Evolutionary conservation across 2,797 vertebrate species (phyloP).

Genomic region (Diceros bicornis): DNA sequence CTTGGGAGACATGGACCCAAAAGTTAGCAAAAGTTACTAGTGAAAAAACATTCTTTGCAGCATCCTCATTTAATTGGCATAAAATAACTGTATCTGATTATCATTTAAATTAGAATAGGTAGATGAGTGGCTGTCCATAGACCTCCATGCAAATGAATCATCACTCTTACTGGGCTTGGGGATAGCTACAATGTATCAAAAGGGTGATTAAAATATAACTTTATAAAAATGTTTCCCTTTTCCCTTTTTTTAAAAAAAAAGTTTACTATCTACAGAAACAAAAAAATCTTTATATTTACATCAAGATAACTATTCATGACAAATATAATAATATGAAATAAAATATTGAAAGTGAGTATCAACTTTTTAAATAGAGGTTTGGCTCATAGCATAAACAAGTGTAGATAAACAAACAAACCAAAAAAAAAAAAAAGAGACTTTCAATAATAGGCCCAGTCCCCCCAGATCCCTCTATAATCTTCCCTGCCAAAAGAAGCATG

Average conservation of each 20-base stretch:
- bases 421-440: conserved; percentile 79
- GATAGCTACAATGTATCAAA: conserved; percentile 88
- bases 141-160: conserved; percentile 66
- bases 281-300: conserved; percentile 91
- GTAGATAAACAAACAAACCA: conserved; percentile 86
- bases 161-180: conserved; percentile 78
- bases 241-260: conserved; percentile 83
- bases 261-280: conserved; percentile 90
- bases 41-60: conserved; percentile 61
- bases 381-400: conserved; percentile 91
- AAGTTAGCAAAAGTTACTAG: conserved; percentile 56
- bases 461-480: background rate
- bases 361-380: conserved; percentile 91
- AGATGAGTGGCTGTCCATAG: conserved; percentile 69
- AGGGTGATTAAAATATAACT: conserved; percentile 89
- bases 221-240: conserved; percentile 89
- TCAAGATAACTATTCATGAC: conserved; percentile 87
- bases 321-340: conserved; percentile 90
- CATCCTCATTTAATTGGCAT: conserved; percentile 75
- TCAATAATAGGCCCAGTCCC: conserved; percentile 72
- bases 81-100: conserved; percentile 66
- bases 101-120: conserved; percentile 61
- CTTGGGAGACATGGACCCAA: conserved; percentile 43
- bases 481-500: conserved; percentile 35
- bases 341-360: conserved; percentile 90